Percentiles rank a stretch among this genome's conserved stretches.
phyloP scores from a whole-genome alignment of 2,888 invertebrate genomes.

The Pteria penguin region DNA sequence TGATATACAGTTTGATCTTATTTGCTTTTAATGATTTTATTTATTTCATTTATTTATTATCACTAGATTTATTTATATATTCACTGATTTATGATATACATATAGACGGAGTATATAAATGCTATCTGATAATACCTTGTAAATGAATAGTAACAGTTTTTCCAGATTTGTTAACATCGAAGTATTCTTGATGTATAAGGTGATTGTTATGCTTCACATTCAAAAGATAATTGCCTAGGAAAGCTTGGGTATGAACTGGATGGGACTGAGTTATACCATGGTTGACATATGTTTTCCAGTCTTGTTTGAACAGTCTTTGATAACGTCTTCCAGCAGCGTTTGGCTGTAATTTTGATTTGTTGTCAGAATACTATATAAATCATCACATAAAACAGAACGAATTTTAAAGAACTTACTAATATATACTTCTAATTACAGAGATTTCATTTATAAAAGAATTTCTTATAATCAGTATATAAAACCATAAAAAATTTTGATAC shows the following conservation, averaged over 20 bases:
- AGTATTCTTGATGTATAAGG: constrained; percentile 29
- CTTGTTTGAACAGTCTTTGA: constrained; percentile 51
- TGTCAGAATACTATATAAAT: background rate
- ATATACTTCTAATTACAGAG: too few species aligned
- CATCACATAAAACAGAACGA: too few species aligned
- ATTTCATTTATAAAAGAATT: too few species aligned
- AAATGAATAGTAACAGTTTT: constrained; percentile 35
- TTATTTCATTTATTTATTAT: too few species aligned
- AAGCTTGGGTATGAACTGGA: constrained; percentile 49
- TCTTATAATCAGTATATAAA: too few species aligned
- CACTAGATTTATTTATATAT: too few species aligned
- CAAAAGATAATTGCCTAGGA: constrained; percentile 58
- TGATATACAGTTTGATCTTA: too few species aligned
- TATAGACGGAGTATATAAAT: too few species aligned
- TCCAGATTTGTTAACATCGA: constrained; percentile 33
- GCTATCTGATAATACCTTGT: constrained; percentile 8
- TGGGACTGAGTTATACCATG: constrained; percentile 19
- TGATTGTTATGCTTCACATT: constrained; percentile 45
- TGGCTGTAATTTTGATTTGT: constrained; percentile 32
- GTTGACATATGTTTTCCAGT: constrained; percentile 55
- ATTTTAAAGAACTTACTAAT: too few species aligned
- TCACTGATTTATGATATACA: too few species aligned
- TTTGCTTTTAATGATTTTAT: too few species aligned
- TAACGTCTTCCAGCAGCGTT: constrained; percentile 59
- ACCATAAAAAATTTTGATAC: too few species aligned